Evolutionary conservation across 2,888 invertebrate species (phyloP), one percentile per base, ranked within the genome.

Genomic region (Thymelicus sylvestris): DNA sequence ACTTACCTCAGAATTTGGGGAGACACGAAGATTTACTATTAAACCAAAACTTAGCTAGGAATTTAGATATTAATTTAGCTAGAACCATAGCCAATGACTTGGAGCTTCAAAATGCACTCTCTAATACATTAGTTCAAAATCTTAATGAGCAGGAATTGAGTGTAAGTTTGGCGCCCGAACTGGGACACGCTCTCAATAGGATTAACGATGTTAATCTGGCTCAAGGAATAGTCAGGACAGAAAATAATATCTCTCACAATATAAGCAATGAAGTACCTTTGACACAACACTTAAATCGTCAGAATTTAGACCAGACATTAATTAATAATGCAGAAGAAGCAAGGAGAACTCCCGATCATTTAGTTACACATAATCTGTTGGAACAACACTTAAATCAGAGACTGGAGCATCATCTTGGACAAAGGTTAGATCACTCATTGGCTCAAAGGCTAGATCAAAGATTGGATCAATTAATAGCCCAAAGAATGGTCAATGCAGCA

Each of bases 231-330:
- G 47, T 66, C n/a, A 61, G 71, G 47, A 50, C 64, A 12, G 69
- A 69, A 12, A 31, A 31, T n/a, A 59, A 44, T 41, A 63, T 47
- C 31, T 7, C 63, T n/a, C 63, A 69, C n/a, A 57, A n/a, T 15
- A 66, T 71, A n/a, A 61, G 6, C 44, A 48, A 60, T 60, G 62
- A 73, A 44, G 60, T 67, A 13, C 19, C 38, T 5, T 55, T 90
- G 15, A 83, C 88, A 0, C 86, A 88, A 72, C 87, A 89, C 74
- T 76, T 91, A 8, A 88, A 79, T 62, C 78, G 90, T 7, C 80
- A 80, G 7, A 83, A 81, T 72, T 77, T 89, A 1, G 88, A 88
- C 2, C 75, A 79, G 7, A 76, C 77, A 41, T 67, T 80, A 8
- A 69, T 78, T 7, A 64, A 79, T 47, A 76, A 47, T 15, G 77